Evolutionary conservation across 2,113 vertebrate genomes (phyloP).

Genomic region (Lagopus muta): DNA sequence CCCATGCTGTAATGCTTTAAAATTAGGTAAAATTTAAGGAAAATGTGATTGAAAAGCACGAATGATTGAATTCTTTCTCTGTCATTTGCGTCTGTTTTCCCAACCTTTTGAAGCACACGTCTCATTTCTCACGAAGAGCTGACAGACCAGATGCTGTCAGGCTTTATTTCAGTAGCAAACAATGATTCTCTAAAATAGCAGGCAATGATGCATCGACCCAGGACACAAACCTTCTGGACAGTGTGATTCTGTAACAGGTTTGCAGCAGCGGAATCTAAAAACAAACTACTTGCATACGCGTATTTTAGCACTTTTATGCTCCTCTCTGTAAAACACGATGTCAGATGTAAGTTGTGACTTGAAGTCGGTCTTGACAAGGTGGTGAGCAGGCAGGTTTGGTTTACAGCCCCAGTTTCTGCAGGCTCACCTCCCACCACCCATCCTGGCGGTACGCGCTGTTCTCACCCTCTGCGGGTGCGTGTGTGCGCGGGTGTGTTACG

Average conservation of each 20-base stretch:
- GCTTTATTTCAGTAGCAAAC: not conserved
- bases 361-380: not conserved
- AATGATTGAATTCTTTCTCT: not conserved
- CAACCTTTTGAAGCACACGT: rapidly evolving
- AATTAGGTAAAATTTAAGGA: not conserved
- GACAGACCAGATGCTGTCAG: not conserved
- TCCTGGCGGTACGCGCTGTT: not conserved
- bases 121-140: not conserved
- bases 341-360: rapidly evolving
- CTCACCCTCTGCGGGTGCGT: not conserved
- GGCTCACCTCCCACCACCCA: not conserved
- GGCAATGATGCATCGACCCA: rapidly evolving
- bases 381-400: rapidly evolving
- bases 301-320: not conserved
- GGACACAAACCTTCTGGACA: not conserved
- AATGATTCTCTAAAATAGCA: not conserved
- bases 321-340: rapidly evolving
- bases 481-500: not conserved
- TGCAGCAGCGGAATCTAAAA: not conserved
- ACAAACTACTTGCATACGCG: not conserved
- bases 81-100: rapidly evolving
- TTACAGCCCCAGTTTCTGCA: not conserved
- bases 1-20: not conserved
- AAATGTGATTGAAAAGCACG: not conserved
- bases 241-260: not conserved